These are phyloP conservation scores for Andricus grossulariae DNA, from an alignment of 1,140 invertebrate genomes.

Conservation along the genomic window DNA sequence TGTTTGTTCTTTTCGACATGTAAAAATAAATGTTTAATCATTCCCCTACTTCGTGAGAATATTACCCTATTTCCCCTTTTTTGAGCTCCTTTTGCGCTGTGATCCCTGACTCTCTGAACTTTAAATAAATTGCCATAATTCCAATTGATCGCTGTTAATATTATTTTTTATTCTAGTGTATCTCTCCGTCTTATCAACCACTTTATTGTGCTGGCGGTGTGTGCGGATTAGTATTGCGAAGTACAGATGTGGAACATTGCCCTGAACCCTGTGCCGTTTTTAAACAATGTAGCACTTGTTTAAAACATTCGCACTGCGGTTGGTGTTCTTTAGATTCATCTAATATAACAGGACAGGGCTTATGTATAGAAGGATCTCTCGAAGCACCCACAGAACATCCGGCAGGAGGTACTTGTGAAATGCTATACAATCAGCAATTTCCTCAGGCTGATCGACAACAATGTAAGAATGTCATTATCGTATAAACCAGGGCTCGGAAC, in stretches of 20 bases:
- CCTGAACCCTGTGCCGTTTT: slow-evolving; percentile 89
- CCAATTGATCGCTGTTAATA: not conserved
- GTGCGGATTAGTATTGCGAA: slow-evolving; percentile 89
- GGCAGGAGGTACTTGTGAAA: slow-evolving; percentile 81
- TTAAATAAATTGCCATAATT: not conserved
- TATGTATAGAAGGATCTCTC: slow-evolving; percentile 87
- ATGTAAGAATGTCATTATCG: slow-evolving; percentile 42
- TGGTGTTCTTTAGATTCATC: slow-evolving; percentile 81
- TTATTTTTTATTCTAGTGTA: slow-evolving; percentile 78
- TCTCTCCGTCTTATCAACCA: slow-evolving; percentile 89
- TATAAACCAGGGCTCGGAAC: too few species aligned
- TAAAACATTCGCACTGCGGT: slow-evolving; percentile 91
- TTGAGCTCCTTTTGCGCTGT: too few species aligned
- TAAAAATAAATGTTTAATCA: too few species aligned
- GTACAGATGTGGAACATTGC: slow-evolving; percentile 83
- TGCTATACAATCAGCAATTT: slow-evolving; percentile 70
- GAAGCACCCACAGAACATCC: slow-evolving; percentile 83
- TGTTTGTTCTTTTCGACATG: too few species aligned
- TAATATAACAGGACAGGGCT: slow-evolving; percentile 79
- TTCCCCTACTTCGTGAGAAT: too few species aligned
- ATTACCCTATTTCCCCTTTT: too few species aligned
- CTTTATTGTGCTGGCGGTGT: slow-evolving; percentile 92
- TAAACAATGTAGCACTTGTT: slow-evolving; percentile 90
- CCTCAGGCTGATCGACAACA: slow-evolving; percentile 48
- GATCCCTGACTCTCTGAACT: too few species aligned